Conservation (phyloP, 2,888 invertebrate species). For the Meghimatium bilineatum region DNA sequence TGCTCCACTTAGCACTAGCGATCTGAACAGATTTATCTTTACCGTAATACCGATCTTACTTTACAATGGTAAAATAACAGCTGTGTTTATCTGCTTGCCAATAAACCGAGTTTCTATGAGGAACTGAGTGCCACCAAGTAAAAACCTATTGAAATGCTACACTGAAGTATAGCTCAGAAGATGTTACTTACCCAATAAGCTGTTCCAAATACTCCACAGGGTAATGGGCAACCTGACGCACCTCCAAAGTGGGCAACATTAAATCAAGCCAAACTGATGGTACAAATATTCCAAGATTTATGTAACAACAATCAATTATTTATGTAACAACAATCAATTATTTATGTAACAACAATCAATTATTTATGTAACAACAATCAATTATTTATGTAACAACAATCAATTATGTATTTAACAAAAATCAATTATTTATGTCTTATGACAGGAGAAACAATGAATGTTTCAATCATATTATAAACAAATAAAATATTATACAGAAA, state of each 20-base stretch:
- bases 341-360: not conserved
- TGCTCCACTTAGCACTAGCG: too few relatives aligned
- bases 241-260: constrained; percentile 75
- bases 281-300: not conserved
- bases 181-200: constrained; percentile 70
- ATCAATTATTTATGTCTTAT: not conserved
- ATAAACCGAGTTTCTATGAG: too few relatives aligned
- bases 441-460: not conserved
- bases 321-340: too few relatives aligned
- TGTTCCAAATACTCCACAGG: constrained; percentile 75
- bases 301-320: not conserved
- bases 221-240: constrained; percentile 72
- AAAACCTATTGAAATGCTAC: not conserved
- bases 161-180: not conserved
- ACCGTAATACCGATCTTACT: too few relatives aligned
- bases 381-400: constrained; percentile 8
- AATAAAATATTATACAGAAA: too few relatives aligned
- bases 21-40: too few relatives aligned
- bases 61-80: not conserved
- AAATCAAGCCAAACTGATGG: constrained; percentile 77
- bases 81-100: too few relatives aligned
- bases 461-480: too few relatives aligned
- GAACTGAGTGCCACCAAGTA: too few relatives aligned
- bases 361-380: not conserved
- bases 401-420: not conserved